These are phyloP conservation scores for Aphaenogaster ashmeadi DNA, from an alignment of 1,140 invertebrate genomes.

Conservation along the genomic window DNA sequence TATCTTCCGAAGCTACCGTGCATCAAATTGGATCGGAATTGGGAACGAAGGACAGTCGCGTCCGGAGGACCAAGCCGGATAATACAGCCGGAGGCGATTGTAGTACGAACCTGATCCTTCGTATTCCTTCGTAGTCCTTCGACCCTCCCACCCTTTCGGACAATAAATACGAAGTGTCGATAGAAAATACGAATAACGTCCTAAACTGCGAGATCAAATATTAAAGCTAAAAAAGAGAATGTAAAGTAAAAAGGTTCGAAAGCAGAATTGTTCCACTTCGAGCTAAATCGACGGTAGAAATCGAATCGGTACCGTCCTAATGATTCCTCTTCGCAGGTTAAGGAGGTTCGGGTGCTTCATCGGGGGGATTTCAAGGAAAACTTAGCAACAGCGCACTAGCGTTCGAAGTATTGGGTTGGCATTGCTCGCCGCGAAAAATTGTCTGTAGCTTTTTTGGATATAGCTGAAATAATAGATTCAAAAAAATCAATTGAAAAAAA, in stretches of 20 bases:
- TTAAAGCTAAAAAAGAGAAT: neutral
- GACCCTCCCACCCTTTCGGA: neutral
- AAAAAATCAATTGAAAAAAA: too few species aligned
- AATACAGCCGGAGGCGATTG: conserved; percentile 30
- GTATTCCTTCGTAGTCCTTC: neutral
- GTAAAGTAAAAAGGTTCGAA: neutral
- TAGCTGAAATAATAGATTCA: too few species aligned
- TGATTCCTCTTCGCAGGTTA: neutral
- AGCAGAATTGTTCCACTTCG: neutral
- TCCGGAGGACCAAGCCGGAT: conserved; percentile 10
- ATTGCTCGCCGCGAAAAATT: too few species aligned
- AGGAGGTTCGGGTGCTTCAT: too few species aligned
- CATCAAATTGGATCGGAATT: conserved; percentile 85
- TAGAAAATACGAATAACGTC: neutral
- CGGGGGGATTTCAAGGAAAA: too few species aligned
- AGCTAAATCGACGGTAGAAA: neutral
- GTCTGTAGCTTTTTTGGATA: too few species aligned
- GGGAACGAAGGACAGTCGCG: conserved; percentile 56
- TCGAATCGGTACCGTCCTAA: neutral
- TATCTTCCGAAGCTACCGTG: conserved; percentile 82
- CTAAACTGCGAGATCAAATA: neutral
- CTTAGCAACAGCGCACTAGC: too few species aligned
- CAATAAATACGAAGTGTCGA: conserved; percentile 19
- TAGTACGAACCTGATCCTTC: conserved; percentile 24
- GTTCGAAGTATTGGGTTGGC: too few species aligned